Evolutionary conservation across 2,797 vertebrate genomes (phyloP).

Genomic region (Phrynocephalus guinanensis): DNA sequence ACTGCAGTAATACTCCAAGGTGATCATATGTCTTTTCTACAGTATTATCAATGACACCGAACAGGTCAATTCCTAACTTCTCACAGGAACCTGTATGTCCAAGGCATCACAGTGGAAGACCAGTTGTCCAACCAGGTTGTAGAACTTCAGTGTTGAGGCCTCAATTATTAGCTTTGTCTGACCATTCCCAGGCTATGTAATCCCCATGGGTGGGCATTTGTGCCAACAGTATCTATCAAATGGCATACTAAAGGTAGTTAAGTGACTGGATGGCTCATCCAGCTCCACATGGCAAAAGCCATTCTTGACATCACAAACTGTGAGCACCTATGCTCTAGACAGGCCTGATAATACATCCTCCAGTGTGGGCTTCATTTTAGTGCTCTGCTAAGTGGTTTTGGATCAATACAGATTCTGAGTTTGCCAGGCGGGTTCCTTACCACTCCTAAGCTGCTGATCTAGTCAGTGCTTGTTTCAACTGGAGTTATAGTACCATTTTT

Average conservation of each 20-base stretch:
- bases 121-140: too few species aligned
- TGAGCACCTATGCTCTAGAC: background rate
- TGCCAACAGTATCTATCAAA: constrained; percentile 27
- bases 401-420: background rate
- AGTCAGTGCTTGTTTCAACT: background rate
- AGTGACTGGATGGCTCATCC: too few species aligned
- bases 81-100: too few species aligned
- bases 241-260: constrained; percentile 32
- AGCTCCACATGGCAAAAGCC: background rate
- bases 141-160: too few species aligned
- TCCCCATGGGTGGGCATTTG: too few species aligned
- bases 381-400: background rate
- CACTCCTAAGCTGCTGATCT: background rate
- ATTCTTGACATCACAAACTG: background rate
- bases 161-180: too few species aligned
- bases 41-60: too few species aligned
- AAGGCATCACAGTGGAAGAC: too few species aligned
- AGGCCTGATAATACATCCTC: background rate
- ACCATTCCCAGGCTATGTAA: too few species aligned
- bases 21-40: too few species aligned
- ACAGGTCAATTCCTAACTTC: too few species aligned
- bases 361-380: background rate
- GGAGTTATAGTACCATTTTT: background rate
- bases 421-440: background rate
- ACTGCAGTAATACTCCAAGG: too few species aligned